Percentiles rank a stretch among this genome's conserved stretches.
phyloP scores from a whole-genome alignment of 2,888 invertebrate species.

The Pammene aurita region DNA sequence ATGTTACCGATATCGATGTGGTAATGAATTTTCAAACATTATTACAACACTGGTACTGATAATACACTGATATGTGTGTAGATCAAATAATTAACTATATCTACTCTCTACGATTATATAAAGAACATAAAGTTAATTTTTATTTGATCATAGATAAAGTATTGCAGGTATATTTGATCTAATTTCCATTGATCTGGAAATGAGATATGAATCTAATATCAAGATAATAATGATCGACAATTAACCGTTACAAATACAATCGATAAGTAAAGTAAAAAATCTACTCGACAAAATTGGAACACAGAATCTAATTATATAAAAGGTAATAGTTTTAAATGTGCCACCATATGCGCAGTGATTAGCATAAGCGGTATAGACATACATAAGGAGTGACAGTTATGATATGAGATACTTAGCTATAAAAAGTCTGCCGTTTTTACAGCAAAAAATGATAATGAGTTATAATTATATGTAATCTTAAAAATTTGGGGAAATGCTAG shows the following conservation, averaged over 20 bases:
- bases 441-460: neutral
- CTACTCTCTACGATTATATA: no score
- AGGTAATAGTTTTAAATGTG: neutral
- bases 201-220: no score
- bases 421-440: neutral
- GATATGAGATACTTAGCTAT: neutral
- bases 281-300: neutral
- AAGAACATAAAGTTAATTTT: no score
- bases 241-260: conserved; percentile 19
- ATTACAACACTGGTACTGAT: no score
- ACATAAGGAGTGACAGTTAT: conserved; percentile 4
- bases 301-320: neutral
- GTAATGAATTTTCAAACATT: no score
- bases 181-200: neutral
- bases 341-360: conserved; percentile 20
- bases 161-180: neutral
- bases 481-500: no score
- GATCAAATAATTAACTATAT: no score
- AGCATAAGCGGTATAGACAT: neutral
- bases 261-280: neutral
- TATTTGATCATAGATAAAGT: no score
- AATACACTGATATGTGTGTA: no score
- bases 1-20: no score
- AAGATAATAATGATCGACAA: neutral
- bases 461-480: no score